Conservation (phyloP, 2,888 invertebrate genomes). For the Strigamia crassipes region DNA sequence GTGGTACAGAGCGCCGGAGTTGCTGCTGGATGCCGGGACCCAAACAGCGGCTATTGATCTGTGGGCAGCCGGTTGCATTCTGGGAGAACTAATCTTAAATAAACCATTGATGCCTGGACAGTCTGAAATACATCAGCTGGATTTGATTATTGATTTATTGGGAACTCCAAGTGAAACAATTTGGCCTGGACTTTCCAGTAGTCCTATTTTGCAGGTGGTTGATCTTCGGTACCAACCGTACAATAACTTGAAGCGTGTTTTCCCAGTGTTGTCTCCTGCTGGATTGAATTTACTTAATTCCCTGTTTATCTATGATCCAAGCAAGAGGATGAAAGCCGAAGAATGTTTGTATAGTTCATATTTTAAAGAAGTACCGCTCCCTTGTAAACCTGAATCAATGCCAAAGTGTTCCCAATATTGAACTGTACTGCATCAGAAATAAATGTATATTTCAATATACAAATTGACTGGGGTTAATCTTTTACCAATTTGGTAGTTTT, state of each 20-base stretch:
- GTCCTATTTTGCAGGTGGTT: conserved; percentile 89
- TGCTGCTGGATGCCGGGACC: conserved; percentile 82
- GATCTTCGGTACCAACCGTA: conserved; percentile 88
- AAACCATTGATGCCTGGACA: conserved; percentile 73
- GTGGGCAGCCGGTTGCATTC: conserved; percentile 80
- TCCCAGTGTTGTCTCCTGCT: conserved; percentile 87
- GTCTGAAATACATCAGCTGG: conserved; percentile 90
- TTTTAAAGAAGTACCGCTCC: conserved; percentile 91
- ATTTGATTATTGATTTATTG: conserved; percentile 87
- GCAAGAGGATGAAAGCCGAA: conserved; percentile 87
- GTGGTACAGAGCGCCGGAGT: conserved; percentile 91
- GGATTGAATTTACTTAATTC: conserved; percentile 89
- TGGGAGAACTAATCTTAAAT: conserved; percentile 75
- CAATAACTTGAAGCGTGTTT: conserved; percentile 90
- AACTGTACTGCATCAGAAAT: neutral
- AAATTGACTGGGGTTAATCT: too few relatives aligned
- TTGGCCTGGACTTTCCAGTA: conserved; percentile 89
- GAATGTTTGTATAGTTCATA: conserved; percentile 94
- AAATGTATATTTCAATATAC: too few relatives aligned
- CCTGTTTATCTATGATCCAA: conserved; percentile 96
- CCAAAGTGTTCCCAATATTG: neutral
- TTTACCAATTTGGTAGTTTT: too few relatives aligned
- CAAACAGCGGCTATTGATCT: conserved; percentile 97
- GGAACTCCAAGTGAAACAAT: conserved; percentile 74
- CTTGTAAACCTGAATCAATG: neutral